Percentiles rank a stretch among this genome's conserved stretches.
Conservation (phyloP, 23 tunicate genomes). For the Ciona savignyi region DNA sequence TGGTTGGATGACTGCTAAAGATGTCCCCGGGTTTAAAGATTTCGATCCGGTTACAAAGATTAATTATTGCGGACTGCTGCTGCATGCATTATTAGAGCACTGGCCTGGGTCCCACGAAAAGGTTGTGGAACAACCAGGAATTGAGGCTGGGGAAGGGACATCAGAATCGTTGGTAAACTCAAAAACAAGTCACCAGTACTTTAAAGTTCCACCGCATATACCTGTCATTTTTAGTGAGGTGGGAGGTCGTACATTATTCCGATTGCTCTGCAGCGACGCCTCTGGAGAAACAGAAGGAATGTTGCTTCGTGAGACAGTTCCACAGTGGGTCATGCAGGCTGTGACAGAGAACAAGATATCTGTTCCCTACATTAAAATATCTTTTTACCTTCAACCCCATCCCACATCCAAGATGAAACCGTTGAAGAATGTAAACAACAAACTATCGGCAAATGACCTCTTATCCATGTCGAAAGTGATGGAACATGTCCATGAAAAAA, state of each 20-base stretch:
- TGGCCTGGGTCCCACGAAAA: slow-evolving; percentile 56
- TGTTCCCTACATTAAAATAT: slow-evolving; percentile 30
- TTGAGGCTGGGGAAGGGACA: too few relatives aligned
- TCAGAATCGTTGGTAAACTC: too few relatives aligned
- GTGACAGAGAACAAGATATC: slow-evolving; percentile 55
- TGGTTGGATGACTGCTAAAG: slow-evolving; percentile 89
- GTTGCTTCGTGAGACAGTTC: slow-evolving; percentile 54
- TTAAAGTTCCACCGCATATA: slow-evolving; percentile 75
- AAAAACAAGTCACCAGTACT: too few relatives aligned
- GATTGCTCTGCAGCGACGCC: slow-evolving; percentile 38
- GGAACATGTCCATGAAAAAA: slow-evolving; percentile 92
- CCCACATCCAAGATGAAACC: slow-evolving; percentile 31
- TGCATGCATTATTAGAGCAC: slow-evolving; percentile 66
- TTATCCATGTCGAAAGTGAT: slow-evolving; percentile 79
- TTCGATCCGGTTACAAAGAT: slow-evolving; percentile 66
- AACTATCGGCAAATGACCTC: slow-evolving; percentile 84
- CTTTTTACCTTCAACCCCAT: slow-evolving; percentile 77
- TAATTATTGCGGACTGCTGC: slow-evolving; percentile 80
- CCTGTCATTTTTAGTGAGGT: slow-evolving; percentile 78
- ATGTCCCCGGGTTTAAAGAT: slow-evolving; percentile 55
- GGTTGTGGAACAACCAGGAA: too few relatives aligned
- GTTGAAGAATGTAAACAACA: slow-evolving; percentile 30
- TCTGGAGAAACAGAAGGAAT: slow-evolving; percentile 58
- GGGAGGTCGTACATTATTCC: slow-evolving; percentile 63
- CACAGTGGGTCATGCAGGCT: slow-evolving; percentile 80